Conservation (phyloP, 2,888 invertebrate species). For the Papilio protenor region DNA sequence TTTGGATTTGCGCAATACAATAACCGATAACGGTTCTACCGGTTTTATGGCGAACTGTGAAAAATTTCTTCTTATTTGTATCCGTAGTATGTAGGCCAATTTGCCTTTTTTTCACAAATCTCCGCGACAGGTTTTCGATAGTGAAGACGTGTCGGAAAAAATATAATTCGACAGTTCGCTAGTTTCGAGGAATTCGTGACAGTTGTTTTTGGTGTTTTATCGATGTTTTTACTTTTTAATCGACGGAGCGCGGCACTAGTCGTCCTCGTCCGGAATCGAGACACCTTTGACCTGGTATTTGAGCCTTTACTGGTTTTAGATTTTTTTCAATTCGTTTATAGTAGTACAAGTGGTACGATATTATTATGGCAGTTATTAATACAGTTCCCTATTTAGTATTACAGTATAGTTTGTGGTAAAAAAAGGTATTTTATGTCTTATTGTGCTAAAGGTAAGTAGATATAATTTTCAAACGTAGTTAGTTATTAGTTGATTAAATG, state of each 20-base stretch:
- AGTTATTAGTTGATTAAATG: not conserved
- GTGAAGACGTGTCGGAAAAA: conserved; percentile 53
- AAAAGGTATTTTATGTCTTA: not conserved
- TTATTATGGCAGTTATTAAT: conserved; percentile 27
- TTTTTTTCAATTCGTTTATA: conserved; percentile 20
- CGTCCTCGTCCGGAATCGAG: conserved; percentile 46
- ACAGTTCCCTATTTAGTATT: conserved; percentile 22
- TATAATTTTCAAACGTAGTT: not conserved
- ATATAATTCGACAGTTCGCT: conserved; percentile 61
- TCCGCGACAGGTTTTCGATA: conserved; percentile 72
- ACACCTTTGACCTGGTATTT: conserved; percentile 45
- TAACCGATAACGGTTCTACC: conserved; percentile 69
- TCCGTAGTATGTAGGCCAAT: conserved; percentile 74
- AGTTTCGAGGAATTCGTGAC: conserved; percentile 57
- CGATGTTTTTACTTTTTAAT: conserved; percentile 57
- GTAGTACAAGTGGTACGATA: conserved; percentile 8
- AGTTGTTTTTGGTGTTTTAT: conserved; percentile 62
- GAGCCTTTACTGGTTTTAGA: conserved; percentile 41
- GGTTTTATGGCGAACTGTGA: conserved; percentile 68
- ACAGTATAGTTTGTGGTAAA: not conserved
- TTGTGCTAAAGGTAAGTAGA: not conserved
- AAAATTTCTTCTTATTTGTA: conserved; percentile 74
- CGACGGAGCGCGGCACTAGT: conserved; percentile 52
- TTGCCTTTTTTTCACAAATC: conserved; percentile 58
- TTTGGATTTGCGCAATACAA: conserved; percentile 61